Percentiles rank a stretch among this genome's conserved stretches.
These are phyloP conservation scores for Oncorhynchus kisutch DNA, from an alignment of 2,113 vertebrate species.

Conservation along the genomic window DNA sequence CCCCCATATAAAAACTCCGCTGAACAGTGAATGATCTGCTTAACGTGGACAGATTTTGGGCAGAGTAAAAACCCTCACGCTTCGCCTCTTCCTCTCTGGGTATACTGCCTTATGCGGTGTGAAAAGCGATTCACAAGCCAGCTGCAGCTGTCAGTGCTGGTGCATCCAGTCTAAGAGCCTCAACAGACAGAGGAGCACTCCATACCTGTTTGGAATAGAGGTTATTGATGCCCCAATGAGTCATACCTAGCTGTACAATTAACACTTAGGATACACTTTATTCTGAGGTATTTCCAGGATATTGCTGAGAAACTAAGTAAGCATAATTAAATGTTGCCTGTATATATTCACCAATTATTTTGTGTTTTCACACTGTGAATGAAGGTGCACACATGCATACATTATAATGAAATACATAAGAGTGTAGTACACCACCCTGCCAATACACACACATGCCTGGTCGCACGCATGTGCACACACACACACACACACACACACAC, in stretches of 20 bases:
- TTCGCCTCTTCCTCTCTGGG: too few relatives aligned
- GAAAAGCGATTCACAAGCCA: background rate
- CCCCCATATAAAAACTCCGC: too few relatives aligned
- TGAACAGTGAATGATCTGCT: too few relatives aligned
- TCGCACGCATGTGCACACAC: background rate
- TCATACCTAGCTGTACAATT: background rate
- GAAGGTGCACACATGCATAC: background rate
- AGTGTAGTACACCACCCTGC: background rate
- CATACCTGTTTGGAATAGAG: background rate
- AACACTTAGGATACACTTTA: too few relatives aligned
- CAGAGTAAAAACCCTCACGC: too few relatives aligned
- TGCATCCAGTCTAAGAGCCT: background rate
- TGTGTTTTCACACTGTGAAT: background rate
- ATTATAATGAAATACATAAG: too few relatives aligned
- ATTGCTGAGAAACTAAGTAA: too few relatives aligned
- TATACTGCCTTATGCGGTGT: background rate
- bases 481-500: slow-evolving; percentile 1
- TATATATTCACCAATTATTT: background rate
- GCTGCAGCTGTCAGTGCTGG: background rate
- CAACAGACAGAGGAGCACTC: background rate
- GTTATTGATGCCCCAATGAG: background rate
- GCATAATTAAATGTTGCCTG: too few relatives aligned
- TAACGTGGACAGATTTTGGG: too few relatives aligned
- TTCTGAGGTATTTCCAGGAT: too few relatives aligned
- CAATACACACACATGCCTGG: background rate